A percentile compares a stretch with the other conserved stretches of the same genome.
These are phyloP conservation scores for Nephila pilipes DNA, from an alignment of 1,140 invertebrate species.

Conservation along the genomic window DNA sequence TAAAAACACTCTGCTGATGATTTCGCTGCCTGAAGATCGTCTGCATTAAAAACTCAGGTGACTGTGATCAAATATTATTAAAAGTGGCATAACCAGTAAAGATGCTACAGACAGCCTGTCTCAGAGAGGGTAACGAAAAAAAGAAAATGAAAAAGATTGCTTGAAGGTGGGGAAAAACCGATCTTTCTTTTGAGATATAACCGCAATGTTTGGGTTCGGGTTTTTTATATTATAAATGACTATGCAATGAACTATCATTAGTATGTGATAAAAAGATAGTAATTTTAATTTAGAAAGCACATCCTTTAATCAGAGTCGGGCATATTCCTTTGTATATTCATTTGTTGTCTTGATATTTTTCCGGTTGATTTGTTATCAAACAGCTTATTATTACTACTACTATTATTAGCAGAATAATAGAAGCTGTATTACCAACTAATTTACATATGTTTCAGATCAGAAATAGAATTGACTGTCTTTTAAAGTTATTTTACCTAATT, in stretches of 20 bases:
- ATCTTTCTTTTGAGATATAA: neutral
- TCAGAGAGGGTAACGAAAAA: neutral
- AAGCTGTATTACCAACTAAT: too few species aligned
- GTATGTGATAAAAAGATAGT: neutral
- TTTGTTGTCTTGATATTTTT: neutral
- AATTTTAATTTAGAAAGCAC: neutral
- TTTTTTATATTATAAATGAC: neutral
- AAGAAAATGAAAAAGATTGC: neutral
- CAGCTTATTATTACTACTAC: neutral
- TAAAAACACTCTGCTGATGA: neutral
- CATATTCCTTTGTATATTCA: neutral
- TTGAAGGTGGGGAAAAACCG: neutral
- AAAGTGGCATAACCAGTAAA: conserved; percentile 3
- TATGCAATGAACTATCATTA: neutral
- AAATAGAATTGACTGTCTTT: too few species aligned
- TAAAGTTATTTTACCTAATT: too few species aligned
- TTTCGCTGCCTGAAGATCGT: neutral
- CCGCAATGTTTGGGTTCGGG: neutral
- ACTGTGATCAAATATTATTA: neutral
- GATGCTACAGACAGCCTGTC: neutral
- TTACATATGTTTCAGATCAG: too few species aligned
- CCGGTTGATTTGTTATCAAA: neutral
- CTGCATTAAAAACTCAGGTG: neutral
- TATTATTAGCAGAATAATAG: too few species aligned
- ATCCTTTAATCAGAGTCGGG: neutral